phyloP scores from a whole-genome alignment of 2,113 vertebrate species.

The Cranoglanis bouderius region DNA sequence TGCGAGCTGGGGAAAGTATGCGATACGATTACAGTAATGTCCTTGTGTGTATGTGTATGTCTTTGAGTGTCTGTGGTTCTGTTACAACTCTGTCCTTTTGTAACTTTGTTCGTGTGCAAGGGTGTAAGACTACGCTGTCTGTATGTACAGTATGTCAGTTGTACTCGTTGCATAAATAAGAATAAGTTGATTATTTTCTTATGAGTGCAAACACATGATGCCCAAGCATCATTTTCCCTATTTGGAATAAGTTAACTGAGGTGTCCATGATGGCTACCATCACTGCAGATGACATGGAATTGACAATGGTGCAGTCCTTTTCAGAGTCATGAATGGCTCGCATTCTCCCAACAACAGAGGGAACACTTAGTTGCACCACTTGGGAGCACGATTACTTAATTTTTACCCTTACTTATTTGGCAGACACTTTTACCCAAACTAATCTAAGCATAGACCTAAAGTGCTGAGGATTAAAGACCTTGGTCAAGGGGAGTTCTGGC shows the following conservation, averaged over 20 bases:
- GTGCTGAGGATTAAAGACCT: neutral
- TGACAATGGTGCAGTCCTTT: neutral
- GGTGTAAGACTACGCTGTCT: conserved; percentile 37
- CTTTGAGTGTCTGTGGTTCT: conserved; percentile 21
- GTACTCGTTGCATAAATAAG: neutral
- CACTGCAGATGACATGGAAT: neutral
- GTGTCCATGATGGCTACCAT: neutral
- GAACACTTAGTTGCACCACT: neutral
- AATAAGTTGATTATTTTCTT: neutral
- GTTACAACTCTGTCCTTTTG: conserved; percentile 52
- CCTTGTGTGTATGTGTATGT: conserved; percentile 32
- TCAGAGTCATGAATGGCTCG: neutral
- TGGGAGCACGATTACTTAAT: neutral
- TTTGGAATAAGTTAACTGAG: neutral
- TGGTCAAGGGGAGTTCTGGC: neutral
- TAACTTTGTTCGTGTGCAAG: conserved; percentile 40
- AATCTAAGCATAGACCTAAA: neutral
- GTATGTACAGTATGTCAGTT: neutral
- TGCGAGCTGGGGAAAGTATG: neutral
- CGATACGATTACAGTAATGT: conserved; percentile 36
- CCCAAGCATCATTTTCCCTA: neutral
- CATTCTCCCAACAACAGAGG: neutral
- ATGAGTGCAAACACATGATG: neutral
- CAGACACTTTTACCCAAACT: neutral
- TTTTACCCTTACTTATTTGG: neutral